Evolutionary conservation across 2,797 vertebrate genomes (phyloP).

Genomic region (Sylvia borin): DNA sequence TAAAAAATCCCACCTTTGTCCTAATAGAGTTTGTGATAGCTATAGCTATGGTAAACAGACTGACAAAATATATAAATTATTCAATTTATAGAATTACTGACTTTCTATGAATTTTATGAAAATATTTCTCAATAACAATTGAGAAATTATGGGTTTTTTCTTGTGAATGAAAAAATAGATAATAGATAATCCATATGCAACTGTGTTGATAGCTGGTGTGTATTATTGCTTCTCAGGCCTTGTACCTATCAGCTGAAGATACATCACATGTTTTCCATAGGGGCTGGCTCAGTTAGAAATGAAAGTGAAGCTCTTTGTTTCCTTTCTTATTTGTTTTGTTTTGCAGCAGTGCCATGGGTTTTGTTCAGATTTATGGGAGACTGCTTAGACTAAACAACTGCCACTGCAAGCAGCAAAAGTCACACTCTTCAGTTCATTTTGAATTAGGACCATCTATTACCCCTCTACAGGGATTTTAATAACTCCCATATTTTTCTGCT

Average conservation of each 20-base stretch:
- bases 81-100: neutral
- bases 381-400: neutral
- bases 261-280: neutral
- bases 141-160: neutral
- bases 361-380: slow-evolving; percentile 38
- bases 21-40: neutral
- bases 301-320: slow-evolving; percentile 9
- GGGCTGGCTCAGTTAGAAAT: neutral
- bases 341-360: neutral
- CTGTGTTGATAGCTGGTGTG: neutral
- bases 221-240: neutral
- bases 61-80: neutral
- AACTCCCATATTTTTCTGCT: slow-evolving; percentile 46
- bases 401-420: neutral
- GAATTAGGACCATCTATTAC: slow-evolving; percentile 35
- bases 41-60: neutral
- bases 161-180: neutral
- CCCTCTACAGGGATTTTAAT: slow-evolving; percentile 14
- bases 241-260: neutral
- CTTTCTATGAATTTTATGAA: neutral
- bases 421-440: neutral
- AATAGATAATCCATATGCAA: neutral
- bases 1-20: neutral
- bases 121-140: neutral
- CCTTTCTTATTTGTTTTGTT: neutral